Evolutionary conservation across 2,113 vertebrate genomes (phyloP), one percentile per base, ranked within the genome.

Genomic region (Xyrauchen texanus): DNA sequence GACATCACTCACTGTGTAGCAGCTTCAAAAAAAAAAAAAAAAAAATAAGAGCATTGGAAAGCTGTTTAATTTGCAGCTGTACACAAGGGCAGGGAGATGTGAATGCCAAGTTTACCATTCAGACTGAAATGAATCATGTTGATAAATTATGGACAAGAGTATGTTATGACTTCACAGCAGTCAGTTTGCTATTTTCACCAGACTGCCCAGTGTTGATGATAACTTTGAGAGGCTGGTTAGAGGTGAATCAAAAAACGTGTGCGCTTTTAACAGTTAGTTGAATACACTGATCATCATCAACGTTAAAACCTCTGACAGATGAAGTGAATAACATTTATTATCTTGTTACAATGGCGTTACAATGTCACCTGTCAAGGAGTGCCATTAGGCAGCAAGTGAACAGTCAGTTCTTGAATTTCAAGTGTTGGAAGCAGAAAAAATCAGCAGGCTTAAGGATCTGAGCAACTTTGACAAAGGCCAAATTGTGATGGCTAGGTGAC

Each of bases 1-100:
- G 81, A 84, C 84, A 84, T 85, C 79, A 67, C 66, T 85, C 84
- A 88, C 75, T 75, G 62, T 68, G 4, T 82, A 76, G 66, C 84
- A 65, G 76, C 9, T 81, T 82, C 85, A 34, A 34, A 34, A 34
- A 34, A 34, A 34, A 34, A 34, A 34, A 34, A 34, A 83, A 85
- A 88, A 90, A 52, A 8, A 12, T 75, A 75, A n/a, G 42, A 77
- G 64, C 51, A 86, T 78, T 46, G 16, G 60, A 75, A 66, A 16
- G 68, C 79, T 62, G 61, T 63, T 60, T 52, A 52, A 80, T 78
- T 51, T 68, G 45, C 15, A 34, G 64, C 53, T 51, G 69, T 42
- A 44, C 34, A 78, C 85, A 77, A 58, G 62, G 85, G 83, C 76
- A 47, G 4, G 21, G 21, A 34, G 21, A 34, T 34, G 21, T 34